A percentile compares a stretch with the other conserved stretches of the same genome.
phyloP scores from a whole-genome alignment of 2,113 vertebrate species.

The Gallinago paraguaiae region DNA sequence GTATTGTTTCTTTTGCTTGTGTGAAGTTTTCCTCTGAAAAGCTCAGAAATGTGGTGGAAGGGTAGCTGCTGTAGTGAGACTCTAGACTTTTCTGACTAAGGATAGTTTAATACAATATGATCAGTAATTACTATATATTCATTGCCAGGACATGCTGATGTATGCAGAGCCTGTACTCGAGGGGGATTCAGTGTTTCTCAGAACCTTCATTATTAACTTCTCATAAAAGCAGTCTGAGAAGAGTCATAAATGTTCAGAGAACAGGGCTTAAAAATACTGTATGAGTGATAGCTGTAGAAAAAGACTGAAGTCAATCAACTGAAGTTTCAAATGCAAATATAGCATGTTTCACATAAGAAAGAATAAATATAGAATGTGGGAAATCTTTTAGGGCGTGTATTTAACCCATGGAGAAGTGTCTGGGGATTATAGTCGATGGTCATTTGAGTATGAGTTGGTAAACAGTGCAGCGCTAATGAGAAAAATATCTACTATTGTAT shows the following conservation, averaged over 20 bases:
- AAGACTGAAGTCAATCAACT: neutral
- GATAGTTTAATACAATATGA: neutral
- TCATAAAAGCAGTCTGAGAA: neutral
- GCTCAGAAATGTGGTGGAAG: neutral
- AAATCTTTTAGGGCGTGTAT: neutral
- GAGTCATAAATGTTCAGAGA: neutral
- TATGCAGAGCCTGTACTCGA: neutral
- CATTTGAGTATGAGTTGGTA: neutral
- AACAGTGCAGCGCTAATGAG: neutral
- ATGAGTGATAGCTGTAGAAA: neutral
- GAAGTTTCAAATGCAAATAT: neutral
- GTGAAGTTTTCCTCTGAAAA: neutral
- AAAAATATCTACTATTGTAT: constrained; percentile 15
- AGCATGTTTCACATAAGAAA: neutral
- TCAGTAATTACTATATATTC: neutral
- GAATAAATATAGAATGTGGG: neutral
- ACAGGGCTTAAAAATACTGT: neutral
- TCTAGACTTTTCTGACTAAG: neutral
- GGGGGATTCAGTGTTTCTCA: neutral
- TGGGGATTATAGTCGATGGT: neutral
- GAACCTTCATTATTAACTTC: neutral
- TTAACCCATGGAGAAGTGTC: neutral
- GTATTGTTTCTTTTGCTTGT: neutral
- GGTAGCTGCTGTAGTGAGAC: neutral
- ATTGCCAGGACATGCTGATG: neutral